Conservation (phyloP, 35 echinoderm and acorn worm genomes). For the Lytechinus variegatus region DNA sequence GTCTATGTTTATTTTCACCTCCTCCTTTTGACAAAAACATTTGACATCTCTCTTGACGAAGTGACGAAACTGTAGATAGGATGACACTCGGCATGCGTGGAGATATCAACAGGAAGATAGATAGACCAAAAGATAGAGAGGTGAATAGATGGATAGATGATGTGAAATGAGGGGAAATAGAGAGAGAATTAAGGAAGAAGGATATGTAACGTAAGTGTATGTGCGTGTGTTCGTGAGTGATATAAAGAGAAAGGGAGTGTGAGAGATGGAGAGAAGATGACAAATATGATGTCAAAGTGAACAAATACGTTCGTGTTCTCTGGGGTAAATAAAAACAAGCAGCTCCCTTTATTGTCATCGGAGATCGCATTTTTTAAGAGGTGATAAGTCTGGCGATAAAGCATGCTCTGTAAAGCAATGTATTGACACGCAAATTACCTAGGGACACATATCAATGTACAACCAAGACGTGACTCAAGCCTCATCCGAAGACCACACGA, state of each 20-base stretch:
- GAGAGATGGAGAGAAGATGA: not conserved
- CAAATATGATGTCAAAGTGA: not conserved
- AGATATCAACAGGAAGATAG: not conserved
- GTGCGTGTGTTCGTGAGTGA: not conserved
- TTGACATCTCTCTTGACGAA: not conserved
- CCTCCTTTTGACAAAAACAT: not conserved
- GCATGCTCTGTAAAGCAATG: slow-evolving; percentile 1
- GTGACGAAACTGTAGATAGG: not conserved
- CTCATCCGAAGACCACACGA: not conserved
- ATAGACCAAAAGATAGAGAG: not conserved
- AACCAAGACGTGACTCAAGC: not conserved
- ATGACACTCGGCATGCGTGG: not conserved
- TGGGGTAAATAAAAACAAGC: slow-evolving; percentile 11
- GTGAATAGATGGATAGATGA: not conserved
- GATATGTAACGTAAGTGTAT: not conserved
- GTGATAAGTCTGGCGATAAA: not conserved
- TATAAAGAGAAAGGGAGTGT: not conserved
- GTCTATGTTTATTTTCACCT: not conserved
- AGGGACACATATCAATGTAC: slow-evolving; percentile 17
- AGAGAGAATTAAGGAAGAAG: not conserved
- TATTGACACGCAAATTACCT: not conserved
- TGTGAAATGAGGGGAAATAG: not conserved
- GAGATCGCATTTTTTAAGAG: not conserved
- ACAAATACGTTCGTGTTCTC: slow-evolving; percentile 18
- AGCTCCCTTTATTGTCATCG: not conserved